Conservation (phyloP, 2,888 invertebrate species). For the Cephonodes hylas region DNA sequence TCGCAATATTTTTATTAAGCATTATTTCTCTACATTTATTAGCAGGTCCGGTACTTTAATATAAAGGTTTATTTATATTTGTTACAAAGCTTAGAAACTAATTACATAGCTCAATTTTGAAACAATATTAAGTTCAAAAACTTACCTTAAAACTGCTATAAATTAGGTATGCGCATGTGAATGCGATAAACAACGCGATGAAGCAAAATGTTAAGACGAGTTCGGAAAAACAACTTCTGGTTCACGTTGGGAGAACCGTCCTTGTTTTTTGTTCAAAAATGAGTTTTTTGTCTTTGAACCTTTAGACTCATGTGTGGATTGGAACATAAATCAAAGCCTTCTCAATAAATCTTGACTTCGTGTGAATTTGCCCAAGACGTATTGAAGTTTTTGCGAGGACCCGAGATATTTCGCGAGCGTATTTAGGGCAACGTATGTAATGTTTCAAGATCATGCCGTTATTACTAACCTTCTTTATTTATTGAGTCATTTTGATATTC, state of each 20-base stretch:
- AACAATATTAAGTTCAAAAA: slow-evolving; percentile 34
- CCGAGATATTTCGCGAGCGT: slow-evolving; percentile 4
- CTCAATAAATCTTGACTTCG: slow-evolving; percentile 72
- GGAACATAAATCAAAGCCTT: slow-evolving; percentile 72
- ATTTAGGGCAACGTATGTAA: slow-evolving; percentile 6
- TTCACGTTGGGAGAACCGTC: slow-evolving; percentile 47
- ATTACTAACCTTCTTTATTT: neutral
- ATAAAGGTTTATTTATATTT: too few relatives aligned
- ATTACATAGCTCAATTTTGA: slow-evolving; percentile 26
- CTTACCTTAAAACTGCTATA: slow-evolving; percentile 36
- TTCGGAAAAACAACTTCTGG: slow-evolving; percentile 41
- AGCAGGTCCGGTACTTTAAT: too few relatives aligned
- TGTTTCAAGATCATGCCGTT: neutral
- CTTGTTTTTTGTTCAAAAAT: slow-evolving; percentile 62
- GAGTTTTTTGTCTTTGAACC: slow-evolving; percentile 72
- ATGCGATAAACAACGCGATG: slow-evolving; percentile 48
- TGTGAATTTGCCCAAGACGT: slow-evolving; percentile 58
- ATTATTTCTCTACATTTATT: too few relatives aligned
- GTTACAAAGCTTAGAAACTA: too few relatives aligned
- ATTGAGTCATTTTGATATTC: neutral
- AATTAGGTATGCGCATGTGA: slow-evolving; percentile 51
- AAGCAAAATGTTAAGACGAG: slow-evolving; percentile 39
- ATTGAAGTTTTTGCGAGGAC: slow-evolving; percentile 42
- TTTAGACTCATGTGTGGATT: slow-evolving; percentile 68
- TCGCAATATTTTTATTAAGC: too few relatives aligned